Percentiles rank a stretch among this genome's conserved stretches.
Conservation (phyloP, 1,140 invertebrate genomes). For the Zaprionus tsacasi region DNA sequence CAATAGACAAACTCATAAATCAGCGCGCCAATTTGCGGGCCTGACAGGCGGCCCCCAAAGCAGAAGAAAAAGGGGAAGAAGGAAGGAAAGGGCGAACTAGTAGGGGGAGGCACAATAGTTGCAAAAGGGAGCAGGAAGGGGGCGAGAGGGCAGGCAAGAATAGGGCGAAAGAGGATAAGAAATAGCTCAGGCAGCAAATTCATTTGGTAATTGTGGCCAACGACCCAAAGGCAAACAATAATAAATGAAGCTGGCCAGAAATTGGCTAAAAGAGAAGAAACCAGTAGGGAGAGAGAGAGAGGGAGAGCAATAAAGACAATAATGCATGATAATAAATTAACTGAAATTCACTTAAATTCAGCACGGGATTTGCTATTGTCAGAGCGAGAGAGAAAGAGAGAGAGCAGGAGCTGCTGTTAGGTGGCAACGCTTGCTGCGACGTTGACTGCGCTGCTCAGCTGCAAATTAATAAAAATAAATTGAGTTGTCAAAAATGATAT, state of each 20-base stretch:
- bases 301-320: slow-evolving; percentile 49
- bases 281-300: background rate
- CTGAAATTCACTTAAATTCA: slow-evolving; percentile 82
- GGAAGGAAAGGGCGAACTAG: background rate
- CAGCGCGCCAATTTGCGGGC: slow-evolving; percentile 76
- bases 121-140: background rate
- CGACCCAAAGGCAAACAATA: slow-evolving; percentile 77
- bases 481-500: slow-evolving; percentile 84
- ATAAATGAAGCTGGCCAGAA: slow-evolving; percentile 60
- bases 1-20: slow-evolving; percentile 81
- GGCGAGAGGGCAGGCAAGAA: background rate
- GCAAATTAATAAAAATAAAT: slow-evolving; percentile 84
- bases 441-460: slow-evolving; percentile 53
- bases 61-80: background rate
- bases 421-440: slow-evolving; percentile 7
- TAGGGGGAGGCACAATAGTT: background rate
- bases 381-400: background rate
- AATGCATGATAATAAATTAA: slow-evolving; percentile 83
- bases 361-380: slow-evolving; percentile 28
- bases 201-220: slow-evolving; percentile 82
- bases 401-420: background rate
- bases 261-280: background rate
- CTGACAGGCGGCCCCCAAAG: slow-evolving; percentile 62
- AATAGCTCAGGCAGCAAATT: slow-evolving; percentile 63
- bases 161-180: background rate